These are phyloP conservation scores for Pygathrix nemaeus DNA, from an alignment of 2,113 vertebrate genomes.

Conservation along the genomic window DNA sequence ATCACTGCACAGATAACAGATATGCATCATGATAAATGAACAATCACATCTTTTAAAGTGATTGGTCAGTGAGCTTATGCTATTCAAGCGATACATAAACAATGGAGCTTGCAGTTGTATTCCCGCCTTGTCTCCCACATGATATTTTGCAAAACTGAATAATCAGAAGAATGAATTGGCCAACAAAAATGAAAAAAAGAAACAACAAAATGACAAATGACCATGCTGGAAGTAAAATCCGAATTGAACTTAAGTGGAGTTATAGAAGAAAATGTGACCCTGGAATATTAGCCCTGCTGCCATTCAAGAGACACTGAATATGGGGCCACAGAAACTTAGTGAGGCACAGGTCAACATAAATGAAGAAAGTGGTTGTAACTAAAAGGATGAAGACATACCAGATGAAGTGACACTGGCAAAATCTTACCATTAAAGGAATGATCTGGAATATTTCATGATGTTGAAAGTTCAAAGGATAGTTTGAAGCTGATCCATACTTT, in stretches of 20 bases:
- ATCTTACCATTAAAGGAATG: neutral
- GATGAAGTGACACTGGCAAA: neutral
- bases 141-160: neutral
- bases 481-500: neutral
- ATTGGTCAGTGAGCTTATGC: no score
- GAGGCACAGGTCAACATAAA: neutral
- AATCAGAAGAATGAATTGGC: neutral
- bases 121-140: neutral
- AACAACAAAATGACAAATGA: neutral
- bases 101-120: no score
- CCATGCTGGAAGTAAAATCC: neutral
- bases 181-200: neutral
- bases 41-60: neutral
- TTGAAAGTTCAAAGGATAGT: constrained; percentile 6
- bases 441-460: constrained; percentile 7
- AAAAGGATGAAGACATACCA: neutral
- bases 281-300: neutral
- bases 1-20: neutral
- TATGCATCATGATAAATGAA: neutral
- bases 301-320: neutral
- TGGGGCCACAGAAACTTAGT: neutral
- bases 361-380: neutral
- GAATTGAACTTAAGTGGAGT: neutral
- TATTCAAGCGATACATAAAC: no score
- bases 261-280: neutral